These are phyloP conservation scores for Florisuga fusca DNA, from an alignment of 2,797 vertebrate genomes.

Conservation along the genomic window DNA sequence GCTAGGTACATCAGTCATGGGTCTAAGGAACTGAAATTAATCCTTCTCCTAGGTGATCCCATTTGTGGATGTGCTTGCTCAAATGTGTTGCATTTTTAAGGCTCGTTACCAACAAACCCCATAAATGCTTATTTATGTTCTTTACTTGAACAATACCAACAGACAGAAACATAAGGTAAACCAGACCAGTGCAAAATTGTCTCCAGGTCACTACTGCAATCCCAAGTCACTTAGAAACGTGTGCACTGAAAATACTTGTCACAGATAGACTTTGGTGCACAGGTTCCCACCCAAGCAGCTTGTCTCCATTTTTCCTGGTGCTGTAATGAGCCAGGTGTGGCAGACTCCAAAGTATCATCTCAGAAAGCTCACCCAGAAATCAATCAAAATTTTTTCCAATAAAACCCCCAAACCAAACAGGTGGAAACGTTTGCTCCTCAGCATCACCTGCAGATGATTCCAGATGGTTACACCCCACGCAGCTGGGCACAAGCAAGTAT, in stretches of 20 bases:
- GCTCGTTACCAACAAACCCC: background rate
- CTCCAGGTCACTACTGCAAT: background rate
- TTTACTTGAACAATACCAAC: background rate
- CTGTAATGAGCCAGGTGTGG: background rate
- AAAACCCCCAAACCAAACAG: background rate
- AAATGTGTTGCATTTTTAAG: background rate
- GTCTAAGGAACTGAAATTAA: background rate
- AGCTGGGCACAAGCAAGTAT: background rate
- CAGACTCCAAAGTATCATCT: background rate
- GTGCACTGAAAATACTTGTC: background rate
- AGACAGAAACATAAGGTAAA: background rate
- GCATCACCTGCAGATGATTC: background rate
- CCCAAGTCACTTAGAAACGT: background rate
- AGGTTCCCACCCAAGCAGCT: background rate
- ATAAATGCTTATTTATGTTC: background rate
- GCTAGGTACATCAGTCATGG: too few species aligned
- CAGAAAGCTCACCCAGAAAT: background rate
- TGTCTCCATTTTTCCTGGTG: background rate
- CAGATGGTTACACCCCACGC: background rate
- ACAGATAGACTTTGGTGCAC: fast-evolving
- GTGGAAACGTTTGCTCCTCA: background rate
- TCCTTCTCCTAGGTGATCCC: background rate
- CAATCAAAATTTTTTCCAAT: background rate
- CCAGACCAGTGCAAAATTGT: background rate
- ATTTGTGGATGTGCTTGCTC: background rate